phyloP scores from a whole-genome alignment of 2,113 vertebrate species.

The Catharus minimus region DNA sequence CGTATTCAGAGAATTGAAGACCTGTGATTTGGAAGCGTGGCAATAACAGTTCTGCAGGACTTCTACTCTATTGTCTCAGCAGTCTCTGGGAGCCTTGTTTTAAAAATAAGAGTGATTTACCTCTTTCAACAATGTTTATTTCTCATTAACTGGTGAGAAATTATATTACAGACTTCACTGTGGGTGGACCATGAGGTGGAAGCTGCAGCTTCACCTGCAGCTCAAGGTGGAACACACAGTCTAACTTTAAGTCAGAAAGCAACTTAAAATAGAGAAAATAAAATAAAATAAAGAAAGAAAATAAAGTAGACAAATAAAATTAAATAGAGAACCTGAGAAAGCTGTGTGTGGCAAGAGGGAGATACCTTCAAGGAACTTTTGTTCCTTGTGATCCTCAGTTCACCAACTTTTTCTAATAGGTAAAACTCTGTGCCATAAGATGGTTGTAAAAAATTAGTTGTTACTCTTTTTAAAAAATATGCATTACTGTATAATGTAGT shows the following conservation, averaged over 20 bases:
- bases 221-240: neutral
- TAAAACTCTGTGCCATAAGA: neutral
- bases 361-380: neutral
- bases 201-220: neutral
- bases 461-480: neutral
- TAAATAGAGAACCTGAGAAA: neutral
- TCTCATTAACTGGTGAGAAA: neutral
- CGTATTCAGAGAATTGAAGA: neutral
- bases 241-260: fast-evolving
- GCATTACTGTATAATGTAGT: neutral
- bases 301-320: neutral
- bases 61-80: neutral
- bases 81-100: neutral
- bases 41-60: neutral
- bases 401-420: neutral
- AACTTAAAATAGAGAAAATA: neutral
- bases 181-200: neutral
- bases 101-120: neutral
- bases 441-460: neutral
- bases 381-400: neutral
- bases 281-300: neutral
- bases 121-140: neutral
- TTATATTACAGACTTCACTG: neutral
- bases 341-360: too few species aligned
- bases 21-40: neutral